Evolutionary conservation across 2,888 invertebrate genomes (phyloP).

Genomic region (Seira ritae): DNA sequence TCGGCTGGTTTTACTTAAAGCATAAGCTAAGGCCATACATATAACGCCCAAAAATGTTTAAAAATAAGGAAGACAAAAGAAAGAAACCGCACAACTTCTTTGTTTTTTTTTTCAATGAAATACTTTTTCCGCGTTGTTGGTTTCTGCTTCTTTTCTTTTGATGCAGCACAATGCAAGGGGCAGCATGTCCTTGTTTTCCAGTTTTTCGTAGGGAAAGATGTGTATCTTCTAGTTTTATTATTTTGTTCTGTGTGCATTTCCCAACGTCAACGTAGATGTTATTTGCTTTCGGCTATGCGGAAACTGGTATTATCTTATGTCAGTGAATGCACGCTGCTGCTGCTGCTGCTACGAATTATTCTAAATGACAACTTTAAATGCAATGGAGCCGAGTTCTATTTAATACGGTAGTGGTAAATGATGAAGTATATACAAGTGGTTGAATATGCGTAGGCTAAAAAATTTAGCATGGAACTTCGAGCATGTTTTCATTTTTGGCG

Average conservation of each 20-base stretch:
- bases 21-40: not conserved
- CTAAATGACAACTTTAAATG: too few species aligned
- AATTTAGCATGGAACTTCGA: not conserved
- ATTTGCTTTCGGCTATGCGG: not conserved
- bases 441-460: not conserved
- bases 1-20: not conserved
- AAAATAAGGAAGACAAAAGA: not conserved
- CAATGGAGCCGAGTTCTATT: not conserved
- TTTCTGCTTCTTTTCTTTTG: not conserved
- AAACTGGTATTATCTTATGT: not conserved
- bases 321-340: not conserved
- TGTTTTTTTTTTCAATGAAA: not conserved
- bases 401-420: not conserved
- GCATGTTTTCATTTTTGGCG: not conserved
- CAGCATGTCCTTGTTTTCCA: too few species aligned
- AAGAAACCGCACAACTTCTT: not conserved
- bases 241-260: too few species aligned
- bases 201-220: too few species aligned
- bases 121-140: not conserved
- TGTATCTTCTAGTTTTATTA: too few species aligned
- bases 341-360: not conserved
- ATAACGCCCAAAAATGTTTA: not conserved
- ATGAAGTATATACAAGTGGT: not conserved
- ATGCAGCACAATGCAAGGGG: not conserved
- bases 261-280: too few species aligned